Conservation (phyloP, 2,797 vertebrate genomes). For the Enteromius anoplus region DNA sequence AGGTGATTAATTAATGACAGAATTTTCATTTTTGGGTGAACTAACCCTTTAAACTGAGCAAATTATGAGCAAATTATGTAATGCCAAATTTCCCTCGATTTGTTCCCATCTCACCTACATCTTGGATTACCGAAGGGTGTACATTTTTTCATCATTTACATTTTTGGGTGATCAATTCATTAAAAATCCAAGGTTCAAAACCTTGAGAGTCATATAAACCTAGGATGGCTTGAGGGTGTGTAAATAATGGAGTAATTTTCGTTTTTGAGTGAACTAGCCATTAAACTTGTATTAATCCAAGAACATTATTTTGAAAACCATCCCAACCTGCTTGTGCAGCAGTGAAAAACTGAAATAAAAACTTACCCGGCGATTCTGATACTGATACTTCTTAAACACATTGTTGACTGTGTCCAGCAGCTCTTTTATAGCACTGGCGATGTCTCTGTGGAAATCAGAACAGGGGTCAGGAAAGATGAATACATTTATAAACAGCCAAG, state of each 20-base stretch:
- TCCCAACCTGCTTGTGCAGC: background rate
- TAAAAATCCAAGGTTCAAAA: background rate
- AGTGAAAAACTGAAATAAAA: conserved; percentile 61
- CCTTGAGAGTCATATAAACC: background rate
- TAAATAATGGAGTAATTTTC: background rate
- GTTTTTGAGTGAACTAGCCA: background rate
- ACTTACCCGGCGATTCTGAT: conserved; percentile 98
- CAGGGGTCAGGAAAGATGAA: conserved; percentile 42
- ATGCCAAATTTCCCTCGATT: background rate
- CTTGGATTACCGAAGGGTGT: background rate
- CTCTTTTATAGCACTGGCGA: conserved; percentile 99
- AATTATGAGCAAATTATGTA: background rate
- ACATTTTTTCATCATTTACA: background rate
- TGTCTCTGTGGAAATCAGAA: conserved; percentile 82
- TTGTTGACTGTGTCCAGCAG: conserved; percentile 99
- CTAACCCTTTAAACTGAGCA: too few species aligned
- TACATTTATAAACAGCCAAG: conserved; percentile 36
- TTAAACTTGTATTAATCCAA: background rate
- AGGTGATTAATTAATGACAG: too few species aligned
- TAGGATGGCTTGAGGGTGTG: background rate
- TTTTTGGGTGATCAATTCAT: background rate
- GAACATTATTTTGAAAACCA: background rate
- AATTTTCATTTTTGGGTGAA: too few species aligned
- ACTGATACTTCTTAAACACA: conserved; percentile 99
- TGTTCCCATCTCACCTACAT: background rate